Conservation (phyloP, 2,113 vertebrate species). For the Gracilinanus agilis region DNA sequence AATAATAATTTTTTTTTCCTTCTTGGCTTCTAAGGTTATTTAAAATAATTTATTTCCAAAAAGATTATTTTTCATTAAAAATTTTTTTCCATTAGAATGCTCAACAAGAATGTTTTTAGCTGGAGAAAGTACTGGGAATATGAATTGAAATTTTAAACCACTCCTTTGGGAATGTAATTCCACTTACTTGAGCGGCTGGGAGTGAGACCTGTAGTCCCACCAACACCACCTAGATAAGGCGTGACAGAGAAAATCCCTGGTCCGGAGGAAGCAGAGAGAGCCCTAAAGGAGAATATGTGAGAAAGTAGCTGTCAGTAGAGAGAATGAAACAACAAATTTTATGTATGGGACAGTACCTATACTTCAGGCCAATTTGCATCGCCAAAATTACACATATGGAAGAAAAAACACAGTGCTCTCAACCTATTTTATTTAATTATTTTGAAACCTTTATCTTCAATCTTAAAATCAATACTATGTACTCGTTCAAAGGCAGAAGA, state of each 20-base stretch:
- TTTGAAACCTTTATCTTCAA: too few species aligned
- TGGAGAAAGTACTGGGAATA: background rate
- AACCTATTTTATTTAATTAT: slow-evolving; percentile 15
- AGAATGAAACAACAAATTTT: slow-evolving; percentile 16
- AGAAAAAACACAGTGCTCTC: slow-evolving; percentile 17
- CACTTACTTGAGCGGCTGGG: slow-evolving; percentile 72
- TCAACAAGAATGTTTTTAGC: background rate
- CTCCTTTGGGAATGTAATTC: slow-evolving; percentile 41
- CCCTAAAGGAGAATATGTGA: slow-evolving; percentile 53
- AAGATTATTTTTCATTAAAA: background rate
- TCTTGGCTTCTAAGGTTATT: background rate
- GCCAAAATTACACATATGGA: background rate
- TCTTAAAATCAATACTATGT: too few species aligned
- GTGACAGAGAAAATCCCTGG: slow-evolving; percentile 62
- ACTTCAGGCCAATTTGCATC: background rate
- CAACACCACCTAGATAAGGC: slow-evolving; percentile 56
- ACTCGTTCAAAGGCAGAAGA: too few species aligned
- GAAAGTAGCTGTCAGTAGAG: slow-evolving; percentile 47
- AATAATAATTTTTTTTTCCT: background rate
- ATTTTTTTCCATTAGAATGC: background rate
- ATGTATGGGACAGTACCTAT: slow-evolving; percentile 12
- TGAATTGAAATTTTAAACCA: background rate
- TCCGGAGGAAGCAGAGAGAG: slow-evolving; percentile 70
- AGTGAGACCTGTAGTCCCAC: slow-evolving; percentile 49
- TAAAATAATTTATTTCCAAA: background rate